Conservation (phyloP, 2,113 vertebrate species). For the Crypturellus undulatus region DNA sequence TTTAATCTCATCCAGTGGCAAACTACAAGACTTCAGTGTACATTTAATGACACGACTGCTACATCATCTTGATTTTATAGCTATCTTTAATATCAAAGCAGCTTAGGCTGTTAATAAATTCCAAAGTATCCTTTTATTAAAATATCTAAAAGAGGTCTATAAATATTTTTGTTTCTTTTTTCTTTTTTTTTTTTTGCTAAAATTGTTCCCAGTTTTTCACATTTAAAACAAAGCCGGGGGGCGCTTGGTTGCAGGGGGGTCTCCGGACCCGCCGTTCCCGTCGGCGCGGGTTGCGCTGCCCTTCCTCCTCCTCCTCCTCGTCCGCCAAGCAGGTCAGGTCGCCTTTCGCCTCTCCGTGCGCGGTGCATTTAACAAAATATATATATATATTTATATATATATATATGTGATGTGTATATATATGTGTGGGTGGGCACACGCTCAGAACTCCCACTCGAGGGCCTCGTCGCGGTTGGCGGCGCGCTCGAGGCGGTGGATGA, state of each 20-base stretch:
- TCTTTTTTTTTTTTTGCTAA: constrained; percentile 85
- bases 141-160: constrained; percentile 96
- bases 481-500: constrained; percentile 95
- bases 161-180: constrained; percentile 86
- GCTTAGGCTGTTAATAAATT: constrained; percentile 95
- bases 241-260: not conserved
- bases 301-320: not conserved
- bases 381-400: constrained; percentile 9
- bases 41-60: constrained; percentile 94
- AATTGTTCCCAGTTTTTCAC: constrained; percentile 83
- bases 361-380: constrained; percentile 67
- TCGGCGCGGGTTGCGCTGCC: not conserved
- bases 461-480: constrained; percentile 95
- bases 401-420: not conserved
- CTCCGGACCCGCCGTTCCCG: not conserved
- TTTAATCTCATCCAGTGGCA: constrained; percentile 99
- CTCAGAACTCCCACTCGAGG: constrained; percentile 96
- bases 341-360: not conserved
- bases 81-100: constrained; percentile 94
- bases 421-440: not conserved
- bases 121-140: constrained; percentile 98
- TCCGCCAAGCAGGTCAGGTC: not conserved
- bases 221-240: constrained; percentile 66
- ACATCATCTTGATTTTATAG: constrained; percentile 91
- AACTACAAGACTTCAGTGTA: constrained; percentile 96